Conservation (phyloP, 1,140 invertebrate genomes). For the Carcinoscorpius rotundicauda region DNA sequence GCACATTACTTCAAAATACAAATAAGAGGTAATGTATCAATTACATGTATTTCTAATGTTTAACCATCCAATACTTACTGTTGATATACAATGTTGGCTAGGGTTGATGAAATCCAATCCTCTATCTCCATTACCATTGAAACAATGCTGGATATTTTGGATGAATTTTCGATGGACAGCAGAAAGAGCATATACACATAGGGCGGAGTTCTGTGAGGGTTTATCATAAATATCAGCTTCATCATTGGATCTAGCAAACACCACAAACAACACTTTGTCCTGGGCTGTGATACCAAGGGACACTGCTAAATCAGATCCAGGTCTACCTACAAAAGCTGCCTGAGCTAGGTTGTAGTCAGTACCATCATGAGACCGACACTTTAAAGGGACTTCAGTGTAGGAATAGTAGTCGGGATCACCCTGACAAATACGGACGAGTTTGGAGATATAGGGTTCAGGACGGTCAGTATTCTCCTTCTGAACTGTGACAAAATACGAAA, state of each 20-base stretch:
- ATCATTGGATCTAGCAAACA: slow-evolving; percentile 66
- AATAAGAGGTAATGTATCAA: no score
- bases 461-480: slow-evolving; percentile 67
- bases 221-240: slow-evolving; percentile 24
- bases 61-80: slow-evolving; percentile 45
- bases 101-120: slow-evolving; percentile 84
- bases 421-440: slow-evolving; percentile 88
- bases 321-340: slow-evolving; percentile 83
- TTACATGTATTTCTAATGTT: no score
- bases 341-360: slow-evolving; percentile 79
- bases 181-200: slow-evolving; percentile 92
- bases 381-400: slow-evolving; percentile 93
- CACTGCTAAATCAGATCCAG: slow-evolving; percentile 74
- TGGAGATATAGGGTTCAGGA: slow-evolving; percentile 66
- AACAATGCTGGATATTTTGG: slow-evolving; percentile 93
- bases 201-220: slow-evolving; percentile 57
- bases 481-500: slow-evolving; percentile 93
- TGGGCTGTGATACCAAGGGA: slow-evolving; percentile 76
- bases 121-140: slow-evolving; percentile 71
- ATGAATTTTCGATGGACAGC: slow-evolving; percentile 88
- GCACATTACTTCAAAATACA: no score
- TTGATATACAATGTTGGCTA: slow-evolving; percentile 67
- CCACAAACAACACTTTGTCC: slow-evolving; percentile 87
- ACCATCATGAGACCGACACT: slow-evolving; percentile 64
- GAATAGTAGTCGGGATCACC: slow-evolving; percentile 94